Evolutionary conservation across 2,113 vertebrate species (phyloP).

Genomic region (human (Homo sapiens)): DNA sequence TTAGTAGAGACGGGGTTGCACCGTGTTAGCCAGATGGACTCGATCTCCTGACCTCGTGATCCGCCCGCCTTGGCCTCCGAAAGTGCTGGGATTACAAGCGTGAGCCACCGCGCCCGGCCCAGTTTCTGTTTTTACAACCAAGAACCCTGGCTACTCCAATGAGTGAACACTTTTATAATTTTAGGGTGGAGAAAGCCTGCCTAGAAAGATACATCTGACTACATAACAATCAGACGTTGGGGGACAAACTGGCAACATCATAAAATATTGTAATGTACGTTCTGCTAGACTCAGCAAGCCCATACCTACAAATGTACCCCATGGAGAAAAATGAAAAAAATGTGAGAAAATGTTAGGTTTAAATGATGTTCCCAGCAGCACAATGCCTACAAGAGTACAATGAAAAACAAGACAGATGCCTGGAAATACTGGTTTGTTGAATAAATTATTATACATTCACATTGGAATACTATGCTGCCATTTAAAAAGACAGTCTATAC

Average conservation of each 20-base stretch:
- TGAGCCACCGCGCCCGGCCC: no score
- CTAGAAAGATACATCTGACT: background rate
- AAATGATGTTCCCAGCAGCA: slow-evolving; percentile 8
- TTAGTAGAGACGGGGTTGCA: no score
- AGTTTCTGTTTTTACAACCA: slow-evolving; percentile 27
- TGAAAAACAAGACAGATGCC: slow-evolving; percentile 11
- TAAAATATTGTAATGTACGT: background rate
- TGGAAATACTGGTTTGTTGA: slow-evolving; percentile 6
- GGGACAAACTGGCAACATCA: background rate
- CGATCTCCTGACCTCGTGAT: no score
- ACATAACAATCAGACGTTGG: background rate
- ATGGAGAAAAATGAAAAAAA: slow-evolving; percentile 18
- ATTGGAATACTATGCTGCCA: slow-evolving; percentile 12
- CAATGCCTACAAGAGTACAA: background rate
- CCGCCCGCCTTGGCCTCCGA: no score
- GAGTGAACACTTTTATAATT: slow-evolving; percentile 18
- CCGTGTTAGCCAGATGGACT: no score
- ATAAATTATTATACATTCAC: slow-evolving; percentile 29
- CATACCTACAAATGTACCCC: background rate
- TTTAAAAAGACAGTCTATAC: background rate
- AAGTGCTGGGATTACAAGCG: no score
- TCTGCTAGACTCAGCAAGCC: slow-evolving; percentile 14
- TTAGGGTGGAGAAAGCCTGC: background rate
- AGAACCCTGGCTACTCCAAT: background rate
- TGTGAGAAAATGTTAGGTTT: background rate